phyloP scores from a whole-genome alignment of 64 coral and sea anemone species.

The Montipora efflorescens region DNA sequence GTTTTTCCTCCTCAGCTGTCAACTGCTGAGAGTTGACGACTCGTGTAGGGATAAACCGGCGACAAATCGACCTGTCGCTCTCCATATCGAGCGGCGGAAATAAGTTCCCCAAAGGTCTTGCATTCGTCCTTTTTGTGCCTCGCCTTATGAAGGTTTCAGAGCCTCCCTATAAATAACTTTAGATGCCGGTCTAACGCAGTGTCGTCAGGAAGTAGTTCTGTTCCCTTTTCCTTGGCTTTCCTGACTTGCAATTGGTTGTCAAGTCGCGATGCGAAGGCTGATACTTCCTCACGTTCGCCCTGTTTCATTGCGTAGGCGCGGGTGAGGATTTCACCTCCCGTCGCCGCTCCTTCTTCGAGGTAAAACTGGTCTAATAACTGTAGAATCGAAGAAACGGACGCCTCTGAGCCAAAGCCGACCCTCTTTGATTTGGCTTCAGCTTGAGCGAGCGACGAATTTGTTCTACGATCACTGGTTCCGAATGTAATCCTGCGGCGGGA shows the following conservation, averaged over 20 bases:
- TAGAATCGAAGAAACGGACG: constrained; percentile 6
- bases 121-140: constrained; percentile 59
- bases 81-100: constrained; percentile 49
- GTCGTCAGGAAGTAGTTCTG: constrained; percentile 57
- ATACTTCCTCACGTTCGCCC: not conserved
- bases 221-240: constrained; percentile 30
- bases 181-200: constrained; percentile 48
- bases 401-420: constrained; percentile 48
- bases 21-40: not conserved
- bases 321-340: constrained; percentile 12
- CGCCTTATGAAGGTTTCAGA: constrained; percentile 21
- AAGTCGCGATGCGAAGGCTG: constrained; percentile 51
- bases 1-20: constrained; percentile 5
- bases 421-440: constrained; percentile 56
- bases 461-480: constrained; percentile 41
- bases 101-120: constrained; percentile 52
- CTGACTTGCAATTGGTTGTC: not conserved
- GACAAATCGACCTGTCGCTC: constrained; percentile 7
- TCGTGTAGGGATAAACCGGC: not conserved
- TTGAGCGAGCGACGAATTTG: constrained; percentile 60
- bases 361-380: constrained; percentile 41
- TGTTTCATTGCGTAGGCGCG: not conserved
- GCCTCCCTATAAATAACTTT: constrained; percentile 56
- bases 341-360: constrained; percentile 22
- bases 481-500: not conserved